phyloP scores from a whole-genome alignment of 2,888 invertebrate genomes.

The Amphipoea lucens region DNA sequence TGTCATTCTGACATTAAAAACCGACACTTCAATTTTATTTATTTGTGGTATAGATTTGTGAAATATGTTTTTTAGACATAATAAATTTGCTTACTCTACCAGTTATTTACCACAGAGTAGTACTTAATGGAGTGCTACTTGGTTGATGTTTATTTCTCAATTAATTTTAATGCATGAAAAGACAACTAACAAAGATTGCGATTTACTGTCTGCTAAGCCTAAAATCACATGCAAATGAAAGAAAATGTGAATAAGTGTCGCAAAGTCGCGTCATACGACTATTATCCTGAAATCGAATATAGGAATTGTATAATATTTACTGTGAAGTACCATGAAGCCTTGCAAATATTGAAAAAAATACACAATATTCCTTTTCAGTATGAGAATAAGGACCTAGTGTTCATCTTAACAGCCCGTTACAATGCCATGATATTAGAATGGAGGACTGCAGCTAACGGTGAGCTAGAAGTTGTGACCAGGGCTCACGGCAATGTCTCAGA shows the following conservation, averaged over 20 bases:
- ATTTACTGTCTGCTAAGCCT: not conserved
- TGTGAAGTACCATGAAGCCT: not conserved
- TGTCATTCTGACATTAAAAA: too few relatives aligned
- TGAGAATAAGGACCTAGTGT: slow-evolving; percentile 97
- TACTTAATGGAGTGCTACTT: not conserved
- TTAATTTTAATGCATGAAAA: not conserved
- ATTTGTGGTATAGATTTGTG: not conserved
- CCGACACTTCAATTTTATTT: too few relatives aligned
- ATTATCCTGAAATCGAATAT: not conserved
- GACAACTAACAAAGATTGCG: too few relatives aligned
- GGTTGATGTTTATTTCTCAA: not conserved
- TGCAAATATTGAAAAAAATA: not conserved
- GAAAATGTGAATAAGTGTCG: not conserved
- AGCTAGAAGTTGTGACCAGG: slow-evolving; percentile 97
- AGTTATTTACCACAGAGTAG: not conserved
- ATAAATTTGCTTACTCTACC: not conserved
- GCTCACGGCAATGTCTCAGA: slow-evolving; percentile 99
- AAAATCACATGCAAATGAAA: not conserved
- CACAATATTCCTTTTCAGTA: slow-evolving; percentile 90
- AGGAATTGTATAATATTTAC: not conserved
- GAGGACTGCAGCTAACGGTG: slow-evolving; percentile 92
- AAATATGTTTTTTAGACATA: not conserved
- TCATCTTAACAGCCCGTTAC: slow-evolving; percentile 97
- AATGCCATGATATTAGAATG: slow-evolving; percentile 99
- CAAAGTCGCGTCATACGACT: fast-evolving